Percentiles rank a stretch among this genome's conserved stretches.
Conservation (phyloP, 2,888 invertebrate genomes). For the Brachylomia viminalis region DNA sequence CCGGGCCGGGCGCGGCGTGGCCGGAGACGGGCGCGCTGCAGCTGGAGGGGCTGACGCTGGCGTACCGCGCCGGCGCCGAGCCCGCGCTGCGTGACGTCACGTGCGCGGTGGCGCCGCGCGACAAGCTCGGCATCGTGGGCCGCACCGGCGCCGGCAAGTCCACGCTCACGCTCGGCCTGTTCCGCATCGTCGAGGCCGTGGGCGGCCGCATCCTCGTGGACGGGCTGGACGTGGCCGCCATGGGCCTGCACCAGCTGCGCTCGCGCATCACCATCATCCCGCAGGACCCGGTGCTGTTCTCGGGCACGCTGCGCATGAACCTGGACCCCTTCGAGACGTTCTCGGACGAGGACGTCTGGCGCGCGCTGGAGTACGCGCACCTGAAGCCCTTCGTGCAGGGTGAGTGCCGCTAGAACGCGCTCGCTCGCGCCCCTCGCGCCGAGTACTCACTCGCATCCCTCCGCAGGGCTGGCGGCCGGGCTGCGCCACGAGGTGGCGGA, state of each 20-base stretch:
- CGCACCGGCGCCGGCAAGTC: conserved; percentile 98
- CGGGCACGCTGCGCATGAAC: conserved; percentile 97
- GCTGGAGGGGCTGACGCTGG: conserved; percentile 95
- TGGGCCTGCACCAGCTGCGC: conserved; percentile 96
- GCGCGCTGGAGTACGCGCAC: conserved; percentile 96
- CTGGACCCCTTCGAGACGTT: conserved; percentile 96
- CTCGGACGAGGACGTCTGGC: conserved; percentile 96
- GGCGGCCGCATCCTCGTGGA: conserved; percentile 96
- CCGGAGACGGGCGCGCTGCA: conserved; percentile 95
- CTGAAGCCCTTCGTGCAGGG: conserved; percentile 95
- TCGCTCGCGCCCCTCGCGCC: not conserved
- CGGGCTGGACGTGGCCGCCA: conserved; percentile 94
- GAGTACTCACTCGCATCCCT: not conserved
- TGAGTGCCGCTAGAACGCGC: conserved; percentile 66
- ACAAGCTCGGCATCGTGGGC: conserved; percentile 97
- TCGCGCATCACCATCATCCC: conserved; percentile 96
- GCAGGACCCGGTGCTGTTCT: conserved; percentile 98
- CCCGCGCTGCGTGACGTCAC: conserved; percentile 95
- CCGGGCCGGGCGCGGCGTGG: conserved; percentile 93
- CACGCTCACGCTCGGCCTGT: conserved; percentile 96
- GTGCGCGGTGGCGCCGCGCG: conserved; percentile 94
- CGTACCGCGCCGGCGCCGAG: conserved; percentile 97
- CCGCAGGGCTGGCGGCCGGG: conserved; percentile 92
- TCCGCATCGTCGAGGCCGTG: conserved; percentile 94
- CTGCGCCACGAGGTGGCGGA: conserved; percentile 96